Conservation (phyloP, 2,888 invertebrate species). For the Drosophila subquinaria region DNA sequence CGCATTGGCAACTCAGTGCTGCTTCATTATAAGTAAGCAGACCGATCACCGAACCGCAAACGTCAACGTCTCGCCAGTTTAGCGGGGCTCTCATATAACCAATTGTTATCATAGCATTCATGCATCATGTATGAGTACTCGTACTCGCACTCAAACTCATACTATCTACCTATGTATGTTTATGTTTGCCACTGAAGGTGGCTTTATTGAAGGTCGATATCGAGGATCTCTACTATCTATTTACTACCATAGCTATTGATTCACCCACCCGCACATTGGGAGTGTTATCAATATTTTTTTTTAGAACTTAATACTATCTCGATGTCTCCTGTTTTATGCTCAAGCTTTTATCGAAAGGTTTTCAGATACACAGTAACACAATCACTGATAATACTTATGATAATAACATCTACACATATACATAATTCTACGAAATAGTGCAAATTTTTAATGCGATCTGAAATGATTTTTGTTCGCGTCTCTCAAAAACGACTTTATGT, state of each 20-base stretch:
- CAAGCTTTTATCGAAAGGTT: background rate
- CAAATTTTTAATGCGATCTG: background rate
- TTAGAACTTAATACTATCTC: background rate
- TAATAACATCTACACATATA: background rate
- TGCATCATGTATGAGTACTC: slow-evolving; percentile 38
- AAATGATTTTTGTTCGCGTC: background rate
- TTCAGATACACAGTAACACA: background rate
- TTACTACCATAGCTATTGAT: slow-evolving; percentile 26
- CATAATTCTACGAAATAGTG: background rate
- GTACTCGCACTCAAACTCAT: slow-evolving; percentile 1
- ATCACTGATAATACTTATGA: background rate
- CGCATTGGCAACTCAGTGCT: slow-evolving; percentile 13
- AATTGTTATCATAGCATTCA: slow-evolving; percentile 51
- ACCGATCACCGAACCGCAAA: slow-evolving; percentile 43
- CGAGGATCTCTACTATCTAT: slow-evolving; percentile 30
- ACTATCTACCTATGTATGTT: slow-evolving; percentile 30
- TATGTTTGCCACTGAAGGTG: slow-evolving; percentile 45
- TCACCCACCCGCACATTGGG: slow-evolving; percentile 1
- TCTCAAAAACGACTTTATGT: too few relatives aligned
- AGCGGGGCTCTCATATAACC: slow-evolving; percentile 38
- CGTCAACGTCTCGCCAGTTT: slow-evolving; percentile 42
- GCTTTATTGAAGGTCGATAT: slow-evolving; percentile 40
- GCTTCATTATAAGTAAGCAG: slow-evolving; percentile 13
- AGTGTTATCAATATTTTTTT: slow-evolving; percentile 10
- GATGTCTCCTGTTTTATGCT: slow-evolving; percentile 1